Conservation (phyloP, 2,797 vertebrate genomes). For the Natrix natrix region DNA sequence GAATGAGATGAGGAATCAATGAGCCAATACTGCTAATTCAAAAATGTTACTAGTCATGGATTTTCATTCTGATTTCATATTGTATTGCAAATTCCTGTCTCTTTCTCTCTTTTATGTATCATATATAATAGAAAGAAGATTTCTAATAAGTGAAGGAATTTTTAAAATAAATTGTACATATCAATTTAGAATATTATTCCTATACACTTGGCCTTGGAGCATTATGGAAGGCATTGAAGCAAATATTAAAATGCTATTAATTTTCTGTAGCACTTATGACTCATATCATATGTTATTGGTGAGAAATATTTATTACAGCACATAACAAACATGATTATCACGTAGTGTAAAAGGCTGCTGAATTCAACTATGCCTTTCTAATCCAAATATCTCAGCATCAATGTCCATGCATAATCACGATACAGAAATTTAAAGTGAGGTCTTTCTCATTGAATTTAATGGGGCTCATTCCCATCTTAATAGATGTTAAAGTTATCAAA, state of each 20-base stretch:
- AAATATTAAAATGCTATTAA: slow-evolving; percentile 54
- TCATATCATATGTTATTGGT: slow-evolving; percentile 80
- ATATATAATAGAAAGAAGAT: neutral
- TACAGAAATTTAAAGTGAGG: slow-evolving; percentile 45
- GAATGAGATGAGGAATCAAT: slow-evolving; percentile 51
- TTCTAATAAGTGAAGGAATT: slow-evolving; percentile 10
- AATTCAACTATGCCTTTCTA: slow-evolving; percentile 50
- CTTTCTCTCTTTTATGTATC: neutral
- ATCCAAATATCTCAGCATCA: slow-evolving; percentile 24
- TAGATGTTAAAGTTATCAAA: slow-evolving; percentile 29
- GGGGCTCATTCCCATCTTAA: neutral
- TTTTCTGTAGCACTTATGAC: slow-evolving; percentile 67
- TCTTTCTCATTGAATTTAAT: slow-evolving; percentile 19
- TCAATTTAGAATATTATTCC: slow-evolving; percentile 47
- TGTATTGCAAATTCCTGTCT: neutral
- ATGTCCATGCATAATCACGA: slow-evolving; percentile 9
- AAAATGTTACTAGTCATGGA: neutral
- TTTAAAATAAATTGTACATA: slow-evolving; percentile 46
- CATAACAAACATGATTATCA: slow-evolving; percentile 61
- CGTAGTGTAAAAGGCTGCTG: slow-evolving; percentile 51
- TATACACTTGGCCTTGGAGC: neutral
- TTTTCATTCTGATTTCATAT: neutral
- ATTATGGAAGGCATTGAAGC: neutral
- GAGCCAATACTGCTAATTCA: neutral
- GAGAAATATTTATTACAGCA: slow-evolving; percentile 72